Evolutionary conservation across 1,140 invertebrate genomes (phyloP).

Genomic region (Argopecten irradians): DNA sequence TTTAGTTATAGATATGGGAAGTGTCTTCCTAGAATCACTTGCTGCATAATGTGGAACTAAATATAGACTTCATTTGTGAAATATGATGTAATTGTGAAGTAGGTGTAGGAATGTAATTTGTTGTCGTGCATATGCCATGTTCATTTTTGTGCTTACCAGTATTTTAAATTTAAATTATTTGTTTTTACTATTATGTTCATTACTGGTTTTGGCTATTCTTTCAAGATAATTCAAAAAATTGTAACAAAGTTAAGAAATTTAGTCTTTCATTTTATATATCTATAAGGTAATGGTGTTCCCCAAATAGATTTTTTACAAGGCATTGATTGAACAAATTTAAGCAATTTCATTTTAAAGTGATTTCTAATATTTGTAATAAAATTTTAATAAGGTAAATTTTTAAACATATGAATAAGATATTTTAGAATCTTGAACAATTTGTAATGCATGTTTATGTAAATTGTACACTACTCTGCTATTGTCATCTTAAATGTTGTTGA

Average conservation of each 20-base stretch:
- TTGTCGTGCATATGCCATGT: neutral
- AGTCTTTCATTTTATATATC: slow-evolving; percentile 1
- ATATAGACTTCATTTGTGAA: neutral
- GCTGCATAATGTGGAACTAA: neutral
- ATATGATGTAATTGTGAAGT: no score
- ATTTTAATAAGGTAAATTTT: neutral
- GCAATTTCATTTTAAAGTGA: neutral
- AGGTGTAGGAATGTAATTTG: neutral
- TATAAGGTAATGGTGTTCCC: neutral
- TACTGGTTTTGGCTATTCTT: neutral
- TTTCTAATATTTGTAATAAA: neutral
- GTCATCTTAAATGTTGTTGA: neutral
- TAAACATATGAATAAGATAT: neutral
- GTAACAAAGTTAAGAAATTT: no score
- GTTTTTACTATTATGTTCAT: neutral
- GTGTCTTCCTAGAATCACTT: neutral
- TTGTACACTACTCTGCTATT: neutral
- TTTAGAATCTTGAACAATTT: neutral
- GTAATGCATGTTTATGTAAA: neutral
- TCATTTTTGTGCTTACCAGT: slow-evolving; percentile 15
- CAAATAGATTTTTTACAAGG: neutral
- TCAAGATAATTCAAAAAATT: neutral
- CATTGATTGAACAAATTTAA: neutral
- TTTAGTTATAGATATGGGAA: neutral
- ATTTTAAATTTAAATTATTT: slow-evolving; percentile 17